phyloP scores from a whole-genome alignment of 1,140 invertebrate genomes.

The Phymastichus coffea region DNA sequence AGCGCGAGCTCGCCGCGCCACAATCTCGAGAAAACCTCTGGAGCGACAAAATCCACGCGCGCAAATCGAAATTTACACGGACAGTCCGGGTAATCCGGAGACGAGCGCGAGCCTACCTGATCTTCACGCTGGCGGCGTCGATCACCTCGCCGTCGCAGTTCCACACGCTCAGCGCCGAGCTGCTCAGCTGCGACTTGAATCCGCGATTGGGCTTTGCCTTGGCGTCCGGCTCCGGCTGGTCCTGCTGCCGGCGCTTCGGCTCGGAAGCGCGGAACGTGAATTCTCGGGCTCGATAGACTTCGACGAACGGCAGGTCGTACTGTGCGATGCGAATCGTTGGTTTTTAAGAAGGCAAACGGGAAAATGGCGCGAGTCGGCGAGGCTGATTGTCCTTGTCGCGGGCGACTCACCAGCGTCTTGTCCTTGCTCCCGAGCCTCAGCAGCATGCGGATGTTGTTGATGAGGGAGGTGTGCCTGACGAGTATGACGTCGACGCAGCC shows the following conservation, averaged over 20 bases:
- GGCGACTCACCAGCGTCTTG: conserved; percentile 62
- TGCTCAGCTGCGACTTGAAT: not conserved
- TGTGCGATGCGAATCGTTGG: conserved; percentile 38
- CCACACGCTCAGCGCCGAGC: conserved; percentile 67
- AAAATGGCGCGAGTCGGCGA: not conserved
- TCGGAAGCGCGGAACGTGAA: conserved; percentile 67
- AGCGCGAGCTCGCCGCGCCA: too few species aligned
- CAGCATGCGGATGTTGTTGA: conserved; percentile 74
- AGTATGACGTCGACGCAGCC: conserved; percentile 79
- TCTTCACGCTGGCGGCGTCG: conserved; percentile 66
- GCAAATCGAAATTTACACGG: too few species aligned
- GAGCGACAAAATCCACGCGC: too few species aligned
- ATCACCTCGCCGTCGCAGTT: conserved; percentile 86
- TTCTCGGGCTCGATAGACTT: conserved; percentile 73
- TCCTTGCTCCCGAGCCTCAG: conserved; percentile 62
- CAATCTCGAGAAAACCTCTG: too few species aligned
- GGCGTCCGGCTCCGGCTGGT: not conserved
- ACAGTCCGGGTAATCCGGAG: too few species aligned
- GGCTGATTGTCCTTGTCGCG: too few species aligned
- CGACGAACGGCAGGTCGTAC: conserved; percentile 77
- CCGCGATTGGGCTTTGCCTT: not conserved
- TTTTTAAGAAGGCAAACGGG: not conserved
- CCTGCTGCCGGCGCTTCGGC: not conserved
- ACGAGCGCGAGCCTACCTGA: conserved; percentile 67
- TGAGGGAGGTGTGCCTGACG: conserved; percentile 70